Base-by-base conservation (phyloP, 2,113 vertebrate genomes). In the Melospiza melodia region DNA sequence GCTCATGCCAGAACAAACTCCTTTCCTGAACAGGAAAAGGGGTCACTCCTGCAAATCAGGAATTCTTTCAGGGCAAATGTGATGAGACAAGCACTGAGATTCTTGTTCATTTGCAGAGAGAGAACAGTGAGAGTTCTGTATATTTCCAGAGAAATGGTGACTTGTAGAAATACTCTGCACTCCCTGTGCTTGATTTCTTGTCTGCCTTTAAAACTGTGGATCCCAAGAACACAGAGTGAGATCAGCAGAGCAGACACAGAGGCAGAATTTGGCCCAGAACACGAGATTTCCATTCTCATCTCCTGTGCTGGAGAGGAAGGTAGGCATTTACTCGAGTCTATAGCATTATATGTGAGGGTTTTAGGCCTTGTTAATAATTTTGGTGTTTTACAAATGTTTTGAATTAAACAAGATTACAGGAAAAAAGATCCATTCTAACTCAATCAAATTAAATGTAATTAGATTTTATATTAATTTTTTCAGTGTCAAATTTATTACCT, bases 371-470 rank as follows among this genome's bases (percentile, higher is more conserved):
- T 74, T 87, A 79, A 41, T 79, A 73, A 55, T 91, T 84, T 58
- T 85, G 16, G 19, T 76, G 37, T 16, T 77, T 95, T 90, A 91
- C 35, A 85, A 95, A 91, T 78, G 51, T 77, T 72, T 91, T 33
- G 84, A 59, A 87, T 95, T 92, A 94, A 78, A 93, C 62, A 57
- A 91, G 67, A 93, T 96, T 94, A 79, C n/a, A 63, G 80, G 1
- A 0, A 1, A 4, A 96, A 51, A 79, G 68, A 44, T 78, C 80
- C 37, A 75, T 49, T 80, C 55, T 85, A 88, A 80, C 89, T 89
- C 93, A 89, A 95, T 96, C 24, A 92, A 93, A 94, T 97, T 96
- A 96, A 77, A 80, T 59, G 28, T 84, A 90, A 96, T 95, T 92
- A 95, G 90, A 75, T 92, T 88, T 83, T 44, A 52, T 93, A 94